phyloP scores from a whole-genome alignment of 2,113 vertebrate genomes.

The Microcebus jonahi region DNA sequence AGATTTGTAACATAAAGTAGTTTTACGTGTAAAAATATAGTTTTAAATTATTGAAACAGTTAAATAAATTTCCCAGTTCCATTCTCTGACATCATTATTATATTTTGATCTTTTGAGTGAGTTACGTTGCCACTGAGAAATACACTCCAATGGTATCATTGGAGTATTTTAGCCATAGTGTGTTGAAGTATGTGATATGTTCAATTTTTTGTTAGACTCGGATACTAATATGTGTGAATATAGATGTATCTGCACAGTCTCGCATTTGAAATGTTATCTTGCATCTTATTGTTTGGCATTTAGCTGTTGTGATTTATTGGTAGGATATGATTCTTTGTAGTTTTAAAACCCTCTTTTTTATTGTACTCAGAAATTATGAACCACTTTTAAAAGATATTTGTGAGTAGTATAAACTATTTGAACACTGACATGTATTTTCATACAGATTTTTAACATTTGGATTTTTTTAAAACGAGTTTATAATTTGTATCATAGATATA shows the following conservation, averaged over 20 bases:
- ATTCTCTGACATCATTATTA: not conserved
- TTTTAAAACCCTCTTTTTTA: not conserved
- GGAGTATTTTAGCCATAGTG: not conserved
- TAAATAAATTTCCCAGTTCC: not conserved
- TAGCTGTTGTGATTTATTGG: not conserved
- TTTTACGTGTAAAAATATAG: not conserved
- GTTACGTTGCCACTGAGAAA: not conserved
- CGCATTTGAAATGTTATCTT: not conserved
- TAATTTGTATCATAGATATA: not conserved
- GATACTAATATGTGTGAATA: not conserved
- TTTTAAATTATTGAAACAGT: not conserved
- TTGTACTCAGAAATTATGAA: not conserved
- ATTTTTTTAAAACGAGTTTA: not conserved
- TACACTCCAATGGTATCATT: not conserved
- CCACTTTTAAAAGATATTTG: not conserved
- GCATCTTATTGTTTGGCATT: not conserved
- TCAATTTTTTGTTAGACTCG: not conserved
- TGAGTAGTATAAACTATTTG: not conserved
- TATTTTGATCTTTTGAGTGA: not conserved
- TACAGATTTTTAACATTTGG: constrained; percentile 8
- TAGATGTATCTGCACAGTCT: not conserved
- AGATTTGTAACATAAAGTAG: not conserved
- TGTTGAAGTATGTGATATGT: not conserved
- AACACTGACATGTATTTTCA: not conserved
- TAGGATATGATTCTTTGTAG: not conserved